Evolutionary conservation across 2,888 invertebrate species (phyloP).

Genomic region (Linnaemya tessellans): DNA sequence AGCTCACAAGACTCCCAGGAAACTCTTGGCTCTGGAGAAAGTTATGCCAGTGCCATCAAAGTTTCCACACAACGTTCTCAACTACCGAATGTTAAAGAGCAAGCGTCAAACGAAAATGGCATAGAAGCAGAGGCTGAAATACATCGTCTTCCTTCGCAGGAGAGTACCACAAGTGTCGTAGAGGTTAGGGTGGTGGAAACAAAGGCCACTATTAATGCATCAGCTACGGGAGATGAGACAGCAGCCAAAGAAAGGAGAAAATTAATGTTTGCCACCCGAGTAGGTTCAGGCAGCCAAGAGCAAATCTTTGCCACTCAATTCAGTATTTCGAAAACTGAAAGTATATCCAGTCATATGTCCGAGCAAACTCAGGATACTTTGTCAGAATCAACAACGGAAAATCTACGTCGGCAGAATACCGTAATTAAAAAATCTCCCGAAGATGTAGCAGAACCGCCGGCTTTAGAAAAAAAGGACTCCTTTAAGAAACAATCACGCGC

Average conservation of each 20-base stretch:
- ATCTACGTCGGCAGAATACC: constrained; percentile 80
- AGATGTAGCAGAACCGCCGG: constrained; percentile 20
- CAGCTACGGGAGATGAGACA: constrained; percentile 73
- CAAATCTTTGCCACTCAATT: constrained; percentile 88
- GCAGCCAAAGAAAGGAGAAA: constrained; percentile 82
- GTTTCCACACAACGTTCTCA: constrained; percentile 73
- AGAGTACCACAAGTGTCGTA: constrained; percentile 77
- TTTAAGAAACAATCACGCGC: constrained; percentile 37
- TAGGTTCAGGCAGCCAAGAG: constrained; percentile 87
- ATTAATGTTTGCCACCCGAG: constrained; percentile 87
- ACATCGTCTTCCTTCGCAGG: constrained; percentile 77
- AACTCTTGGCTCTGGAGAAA: constrained; percentile 83
- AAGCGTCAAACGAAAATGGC: constrained; percentile 77
- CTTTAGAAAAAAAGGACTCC: constrained; percentile 27
- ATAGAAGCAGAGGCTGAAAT: constrained; percentile 77
- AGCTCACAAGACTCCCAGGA: constrained; percentile 85
- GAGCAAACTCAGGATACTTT: constrained; percentile 81
- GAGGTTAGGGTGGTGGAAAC: constrained; percentile 78
- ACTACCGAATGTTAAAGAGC: constrained; percentile 77
- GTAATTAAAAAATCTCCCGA: constrained; percentile 79
- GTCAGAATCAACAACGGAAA: constrained; percentile 75
- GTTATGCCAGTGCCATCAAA: constrained; percentile 76
- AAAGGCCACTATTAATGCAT: constrained; percentile 77
- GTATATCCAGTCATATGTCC: constrained; percentile 86
- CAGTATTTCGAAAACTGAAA: constrained; percentile 87